Evolutionary conservation across 2,888 invertebrate species (phyloP).

Genomic region (Ophion obscuratus): DNA sequence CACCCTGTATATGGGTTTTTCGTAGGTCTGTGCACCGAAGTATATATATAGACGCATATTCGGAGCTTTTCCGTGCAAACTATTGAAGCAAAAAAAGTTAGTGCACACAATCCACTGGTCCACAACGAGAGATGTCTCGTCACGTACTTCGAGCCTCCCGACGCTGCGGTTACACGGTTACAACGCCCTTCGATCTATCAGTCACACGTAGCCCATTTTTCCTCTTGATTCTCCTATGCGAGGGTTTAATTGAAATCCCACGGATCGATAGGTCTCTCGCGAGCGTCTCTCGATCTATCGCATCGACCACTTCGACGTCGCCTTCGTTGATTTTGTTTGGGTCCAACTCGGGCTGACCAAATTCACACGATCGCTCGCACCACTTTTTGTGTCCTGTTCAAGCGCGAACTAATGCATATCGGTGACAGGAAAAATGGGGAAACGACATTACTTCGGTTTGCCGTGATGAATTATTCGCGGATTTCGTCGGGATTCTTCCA

Average conservation of each 20-base stretch:
- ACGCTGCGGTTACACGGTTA: constrained; percentile 60
- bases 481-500: too few relatives aligned
- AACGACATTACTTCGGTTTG: too few relatives aligned
- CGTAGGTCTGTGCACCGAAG: neutral
- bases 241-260: constrained; percentile 75
- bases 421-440: neutral
- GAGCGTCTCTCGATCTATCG: constrained; percentile 31
- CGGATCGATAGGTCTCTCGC: constrained; percentile 73
- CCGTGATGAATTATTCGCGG: too few relatives aligned
- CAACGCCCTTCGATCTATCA: constrained; percentile 39
- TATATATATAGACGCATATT: neutral
- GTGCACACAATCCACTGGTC: constrained; percentile 29
- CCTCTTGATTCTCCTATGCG: constrained; percentile 49
- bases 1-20: neutral
- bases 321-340: constrained; percentile 11
- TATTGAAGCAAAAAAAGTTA: constrained; percentile 20
- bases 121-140: constrained; percentile 45
- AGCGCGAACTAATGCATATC: neutral
- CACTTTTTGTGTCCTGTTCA: neutral
- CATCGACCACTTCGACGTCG: constrained; percentile 43
- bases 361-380: constrained; percentile 10
- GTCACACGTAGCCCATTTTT: constrained; percentile 62
- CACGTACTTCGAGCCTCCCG: constrained; percentile 46
- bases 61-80: constrained; percentile 8
- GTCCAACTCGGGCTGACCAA: constrained; percentile 13